Percentiles rank a stretch among this genome's conserved stretches.
phyloP scores from a whole-genome alignment of 2,797 vertebrate species.

The Scomberomorus guttatus region DNA sequence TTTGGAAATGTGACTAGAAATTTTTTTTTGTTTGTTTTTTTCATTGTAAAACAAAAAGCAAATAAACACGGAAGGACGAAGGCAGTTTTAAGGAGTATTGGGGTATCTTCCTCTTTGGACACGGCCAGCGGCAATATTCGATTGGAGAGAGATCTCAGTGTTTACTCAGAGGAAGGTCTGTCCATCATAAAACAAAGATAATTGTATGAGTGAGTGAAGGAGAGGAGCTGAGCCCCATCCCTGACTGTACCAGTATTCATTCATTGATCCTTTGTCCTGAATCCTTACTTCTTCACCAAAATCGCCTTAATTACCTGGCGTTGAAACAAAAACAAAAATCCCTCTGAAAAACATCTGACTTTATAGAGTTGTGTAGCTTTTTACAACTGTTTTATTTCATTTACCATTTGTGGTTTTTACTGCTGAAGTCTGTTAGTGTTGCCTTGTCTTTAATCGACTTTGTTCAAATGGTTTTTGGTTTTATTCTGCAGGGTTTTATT shows the following conservation, averaged over 20 bases:
- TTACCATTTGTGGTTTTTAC: neutral
- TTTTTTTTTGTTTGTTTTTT: neutral
- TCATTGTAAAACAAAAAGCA: constrained; percentile 16
- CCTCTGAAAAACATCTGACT: neutral
- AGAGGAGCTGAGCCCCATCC: constrained; percentile 14
- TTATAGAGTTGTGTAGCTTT: neutral
- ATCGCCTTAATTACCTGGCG: neutral
- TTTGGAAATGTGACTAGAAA: constrained; percentile 21
- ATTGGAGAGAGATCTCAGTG: constrained; percentile 63
- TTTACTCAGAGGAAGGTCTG: constrained; percentile 47
- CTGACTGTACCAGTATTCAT: constrained; percentile 1
- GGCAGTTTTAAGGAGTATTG: constrained; percentile 11
- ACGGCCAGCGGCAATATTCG: constrained; percentile 43
- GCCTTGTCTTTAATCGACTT: neutral
- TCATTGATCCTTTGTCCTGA: neutral
- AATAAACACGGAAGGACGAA: constrained; percentile 5
- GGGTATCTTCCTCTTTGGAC: constrained; percentile 21
- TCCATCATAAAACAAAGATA: constrained; percentile 56
- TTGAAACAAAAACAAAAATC: neutral
- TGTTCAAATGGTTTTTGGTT: neutral
- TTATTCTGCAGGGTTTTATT: neutral
- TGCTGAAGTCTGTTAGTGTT: neutral
- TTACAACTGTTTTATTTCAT: neutral
- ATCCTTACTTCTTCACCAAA: neutral
- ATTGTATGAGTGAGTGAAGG: constrained; percentile 32